Base-by-base conservation (phyloP, 2,113 vertebrate species). In the Pyrgilauda ruficollis region DNA sequence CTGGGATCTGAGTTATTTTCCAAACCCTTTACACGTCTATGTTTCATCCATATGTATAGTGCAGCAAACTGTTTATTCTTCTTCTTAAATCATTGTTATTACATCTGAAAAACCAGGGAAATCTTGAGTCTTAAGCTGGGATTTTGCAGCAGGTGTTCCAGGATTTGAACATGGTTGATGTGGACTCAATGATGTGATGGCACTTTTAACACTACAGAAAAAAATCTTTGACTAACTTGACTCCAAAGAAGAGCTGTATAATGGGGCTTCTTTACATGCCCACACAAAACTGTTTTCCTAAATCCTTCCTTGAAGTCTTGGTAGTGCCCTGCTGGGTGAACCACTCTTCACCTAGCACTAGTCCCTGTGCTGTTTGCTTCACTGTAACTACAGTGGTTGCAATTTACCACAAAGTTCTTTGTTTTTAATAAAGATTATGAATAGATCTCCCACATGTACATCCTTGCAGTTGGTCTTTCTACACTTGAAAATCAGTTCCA, bases 331-430 rank as follows among this genome's bases (percentile, higher is more conserved):
- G 22, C 55, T 52, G 76, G 14, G 15, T 43, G 22, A 94, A n/a
- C 15, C 1, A 2, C 28, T 81, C 35, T 67, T 89, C 49, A 26
- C 2, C 22, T 62, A 58, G 41, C 46, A 62, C 26, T 66, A 31
- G 14, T 21, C 4, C 15, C 18, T 24, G 41, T 67, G 56, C 41
- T 86, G 2, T 62, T 91, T 92, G 10, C 35, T 86, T 76, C 1
- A 0, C 30, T 59, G 43, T 73, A 72, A 35, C 64, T 35, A 24
- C 63, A 33, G 11, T 0, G 1, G 6, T 69, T 56, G 30, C 24
- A 20, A 47, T 80, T 74, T 72, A 31, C 74, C 33, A 14, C 20
- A 35, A 68, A 72, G n/a, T 49, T 47, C 9, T 75, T 70, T 72
- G 64, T n/a, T 81, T 74, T 72, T 76, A 72, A 41, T 74, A 35